phyloP scores from a whole-genome alignment of 2,888 invertebrate genomes.

The Phaonia tiefii region DNA sequence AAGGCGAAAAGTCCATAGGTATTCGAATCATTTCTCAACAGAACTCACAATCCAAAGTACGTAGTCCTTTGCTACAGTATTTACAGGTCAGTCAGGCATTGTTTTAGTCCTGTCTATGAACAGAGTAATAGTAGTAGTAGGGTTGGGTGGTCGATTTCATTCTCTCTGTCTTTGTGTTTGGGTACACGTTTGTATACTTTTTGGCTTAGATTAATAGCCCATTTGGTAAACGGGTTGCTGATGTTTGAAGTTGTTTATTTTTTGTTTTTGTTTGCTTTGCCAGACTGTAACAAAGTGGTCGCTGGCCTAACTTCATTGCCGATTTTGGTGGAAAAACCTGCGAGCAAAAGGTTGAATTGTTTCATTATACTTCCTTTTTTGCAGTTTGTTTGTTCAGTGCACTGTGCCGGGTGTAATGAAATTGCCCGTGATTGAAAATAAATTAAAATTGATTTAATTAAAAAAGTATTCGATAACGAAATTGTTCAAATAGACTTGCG shows the following conservation, averaged over 20 bases:
- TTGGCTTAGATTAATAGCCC: constrained; percentile 34
- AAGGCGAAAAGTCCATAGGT: constrained; percentile 28
- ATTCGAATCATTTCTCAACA: constrained; percentile 31
- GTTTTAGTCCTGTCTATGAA: constrained; percentile 1
- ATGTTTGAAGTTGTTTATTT: neutral
- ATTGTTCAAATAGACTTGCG: neutral
- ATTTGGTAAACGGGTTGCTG: neutral
- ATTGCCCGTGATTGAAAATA: constrained; percentile 36
- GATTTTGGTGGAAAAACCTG: constrained; percentile 26
- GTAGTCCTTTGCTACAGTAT: constrained; percentile 5
- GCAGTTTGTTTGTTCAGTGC: neutral
- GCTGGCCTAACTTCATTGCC: constrained; percentile 10
- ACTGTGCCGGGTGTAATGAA: constrained; percentile 23
- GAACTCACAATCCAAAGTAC: constrained; percentile 1
- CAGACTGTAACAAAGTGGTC: constrained; percentile 28
- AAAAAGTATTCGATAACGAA: constrained; percentile 17
- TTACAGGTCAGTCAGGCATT: neutral
- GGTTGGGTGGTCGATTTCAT: too few species aligned
- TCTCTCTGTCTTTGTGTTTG: neutral
- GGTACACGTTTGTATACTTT: neutral
- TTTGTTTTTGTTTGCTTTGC: constrained; percentile 3
- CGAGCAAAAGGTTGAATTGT: neutral
- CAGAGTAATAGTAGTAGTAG: neutral
- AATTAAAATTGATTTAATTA: constrained; percentile 49
- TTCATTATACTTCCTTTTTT: neutral